phyloP scores from a whole-genome alignment of 2,113 vertebrate genomes.

The Cranoglanis bouderius region DNA sequence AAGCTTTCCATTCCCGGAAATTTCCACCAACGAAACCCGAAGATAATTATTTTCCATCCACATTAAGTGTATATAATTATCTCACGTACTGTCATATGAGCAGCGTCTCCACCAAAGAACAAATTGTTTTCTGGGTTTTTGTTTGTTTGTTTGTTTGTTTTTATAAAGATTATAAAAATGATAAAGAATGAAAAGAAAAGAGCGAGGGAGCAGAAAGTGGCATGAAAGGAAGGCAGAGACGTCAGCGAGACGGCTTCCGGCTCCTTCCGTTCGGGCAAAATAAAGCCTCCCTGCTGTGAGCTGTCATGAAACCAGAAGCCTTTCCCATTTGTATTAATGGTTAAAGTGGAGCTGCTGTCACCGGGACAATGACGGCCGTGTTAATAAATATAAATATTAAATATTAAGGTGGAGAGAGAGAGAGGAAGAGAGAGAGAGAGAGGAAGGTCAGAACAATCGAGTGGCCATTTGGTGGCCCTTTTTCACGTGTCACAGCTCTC shows the following conservation, averaged over 20 bases:
- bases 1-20: not conserved
- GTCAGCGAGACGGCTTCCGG: conserved; percentile 30
- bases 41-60: not conserved
- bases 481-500: conserved; percentile 89
- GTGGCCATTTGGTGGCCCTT: conserved; percentile 84
- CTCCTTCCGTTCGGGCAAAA: conserved; percentile 24
- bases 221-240: conserved; percentile 32
- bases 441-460: conserved; percentile 70
- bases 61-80: not conserved
- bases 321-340: conserved; percentile 84
- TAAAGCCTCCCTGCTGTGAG: conserved; percentile 48
- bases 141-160: not conserved
- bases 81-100: not conserved
- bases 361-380: conserved; percentile 79
- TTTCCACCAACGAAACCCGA: not conserved
- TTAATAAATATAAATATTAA: conserved; percentile 93
- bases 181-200: conserved; percentile 4
- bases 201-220: not conserved
- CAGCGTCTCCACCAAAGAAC: not conserved
- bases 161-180: too few relatives aligned
- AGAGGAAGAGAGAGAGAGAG: conserved; percentile 73
- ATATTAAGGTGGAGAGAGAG: conserved; percentile 72
- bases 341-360: conserved; percentile 87
- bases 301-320: conserved; percentile 68
- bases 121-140: not conserved